A percentile compares a stretch with the other conserved stretches of the same genome.
phyloP scores from a whole-genome alignment of 1,140 invertebrate genomes.

The Drosophila nikananu region DNA sequence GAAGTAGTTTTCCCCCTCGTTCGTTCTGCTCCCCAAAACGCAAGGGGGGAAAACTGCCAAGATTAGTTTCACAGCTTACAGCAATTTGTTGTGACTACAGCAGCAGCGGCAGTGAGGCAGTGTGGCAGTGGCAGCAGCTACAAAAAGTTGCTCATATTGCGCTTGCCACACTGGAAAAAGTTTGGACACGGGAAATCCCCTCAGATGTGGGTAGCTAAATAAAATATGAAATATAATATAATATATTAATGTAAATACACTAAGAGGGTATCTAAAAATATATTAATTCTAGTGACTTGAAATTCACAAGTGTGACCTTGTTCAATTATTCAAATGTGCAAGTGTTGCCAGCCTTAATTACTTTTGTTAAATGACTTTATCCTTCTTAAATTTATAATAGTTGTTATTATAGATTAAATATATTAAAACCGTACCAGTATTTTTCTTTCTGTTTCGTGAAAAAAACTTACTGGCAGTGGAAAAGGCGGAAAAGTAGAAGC shows the following conservation, averaged over 20 bases:
- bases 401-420: background rate
- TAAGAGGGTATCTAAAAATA: background rate
- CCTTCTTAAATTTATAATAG: too few relatives aligned
- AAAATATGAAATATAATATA: background rate
- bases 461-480: background rate
- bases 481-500: conserved; percentile 46
- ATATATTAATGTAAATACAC: background rate
- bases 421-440: background rate
- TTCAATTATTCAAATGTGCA: background rate
- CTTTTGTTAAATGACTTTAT: background rate
- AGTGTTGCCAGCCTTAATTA: background rate
- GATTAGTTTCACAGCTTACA: conserved; percentile 82
- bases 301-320: too few relatives aligned
- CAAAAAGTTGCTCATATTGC: conserved; percentile 74
- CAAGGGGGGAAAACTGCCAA: conserved; percentile 54
- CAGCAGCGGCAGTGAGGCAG: conserved; percentile 26
- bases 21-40: background rate
- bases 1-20: conserved; percentile 66
- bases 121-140: conserved; percentile 29
- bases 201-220: background rate
- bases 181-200: background rate
- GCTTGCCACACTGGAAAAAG: conserved; percentile 29
- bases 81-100: conserved; percentile 77
- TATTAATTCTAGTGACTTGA: background rate
- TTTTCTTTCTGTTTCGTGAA: background rate